phyloP scores from a whole-genome alignment of 2,113 vertebrate species.

The Sminthopsis crassicaudata region DNA sequence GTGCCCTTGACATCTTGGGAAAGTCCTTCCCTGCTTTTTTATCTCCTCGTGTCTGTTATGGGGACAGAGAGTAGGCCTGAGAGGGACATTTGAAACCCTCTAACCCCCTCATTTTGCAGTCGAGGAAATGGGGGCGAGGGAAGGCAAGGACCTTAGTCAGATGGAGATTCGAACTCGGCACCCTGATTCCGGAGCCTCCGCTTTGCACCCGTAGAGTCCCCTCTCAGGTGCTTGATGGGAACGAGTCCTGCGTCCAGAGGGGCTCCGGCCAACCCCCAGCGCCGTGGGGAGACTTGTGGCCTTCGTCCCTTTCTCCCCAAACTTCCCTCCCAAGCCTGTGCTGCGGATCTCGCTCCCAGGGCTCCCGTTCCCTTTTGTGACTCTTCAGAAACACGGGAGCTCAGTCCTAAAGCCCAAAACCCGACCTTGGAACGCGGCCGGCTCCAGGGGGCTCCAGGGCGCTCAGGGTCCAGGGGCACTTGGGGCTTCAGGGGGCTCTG shows the following conservation, averaged over 20 bases:
- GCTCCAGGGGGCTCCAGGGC: no score
- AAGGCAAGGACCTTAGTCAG: not conserved
- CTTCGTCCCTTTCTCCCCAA: not conserved
- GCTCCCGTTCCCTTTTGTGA: conserved; percentile 46
- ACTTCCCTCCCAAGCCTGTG: conserved; percentile 12
- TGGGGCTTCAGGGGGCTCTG: no score
- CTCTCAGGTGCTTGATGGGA: not conserved
- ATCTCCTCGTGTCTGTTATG: not conserved
- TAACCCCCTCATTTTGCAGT: not conserved
- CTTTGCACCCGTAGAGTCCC: not conserved
- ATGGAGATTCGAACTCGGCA: not conserved
- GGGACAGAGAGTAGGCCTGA: not conserved
- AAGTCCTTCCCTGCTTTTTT: not conserved
- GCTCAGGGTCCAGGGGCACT: no score
- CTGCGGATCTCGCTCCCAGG: not conserved
- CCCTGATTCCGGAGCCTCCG: not conserved
- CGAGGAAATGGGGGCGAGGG: not conserved
- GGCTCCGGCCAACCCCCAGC: not conserved
- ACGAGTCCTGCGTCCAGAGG: not conserved
- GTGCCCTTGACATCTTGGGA: not conserved
- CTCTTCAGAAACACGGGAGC: conserved; percentile 48
- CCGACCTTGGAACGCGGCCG: conserved; percentile 37
- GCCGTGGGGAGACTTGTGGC: not conserved
- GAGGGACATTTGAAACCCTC: not conserved
- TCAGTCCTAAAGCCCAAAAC: conserved; percentile 31